Percentiles rank a stretch among this genome's conserved stretches.
These are phyloP conservation scores for Synergus gifuensis DNA, from an alignment of 2,888 invertebrate species.

Conservation along the genomic window DNA sequence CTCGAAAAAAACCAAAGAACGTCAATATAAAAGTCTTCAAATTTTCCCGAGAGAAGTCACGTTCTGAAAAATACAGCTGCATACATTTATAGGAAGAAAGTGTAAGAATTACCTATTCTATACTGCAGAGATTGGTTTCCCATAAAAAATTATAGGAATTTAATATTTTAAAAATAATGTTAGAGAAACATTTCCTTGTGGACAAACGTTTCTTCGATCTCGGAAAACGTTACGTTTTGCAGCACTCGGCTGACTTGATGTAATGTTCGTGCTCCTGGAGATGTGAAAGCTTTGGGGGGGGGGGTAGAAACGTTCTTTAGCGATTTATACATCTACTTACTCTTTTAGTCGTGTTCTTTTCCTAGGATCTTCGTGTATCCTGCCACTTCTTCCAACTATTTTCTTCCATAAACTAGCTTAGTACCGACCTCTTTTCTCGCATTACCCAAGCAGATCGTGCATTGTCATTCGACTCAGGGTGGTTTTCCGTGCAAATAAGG, in stretches of 20 bases:
- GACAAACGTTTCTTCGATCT: neutral
- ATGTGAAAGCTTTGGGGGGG: slow-evolving; percentile 6
- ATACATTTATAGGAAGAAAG: too few relatives aligned
- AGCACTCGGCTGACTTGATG: neutral
- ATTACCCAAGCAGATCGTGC: slow-evolving; percentile 30
- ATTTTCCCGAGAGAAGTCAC: neutral
- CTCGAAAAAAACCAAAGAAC: neutral
- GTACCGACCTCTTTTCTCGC: slow-evolving; percentile 21
- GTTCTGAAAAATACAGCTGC: too few relatives aligned
- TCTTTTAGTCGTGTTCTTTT: slow-evolving; percentile 19
- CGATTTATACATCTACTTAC: slow-evolving; percentile 36
- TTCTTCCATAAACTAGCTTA: slow-evolving; percentile 29
- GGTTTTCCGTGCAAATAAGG: slow-evolving; percentile 27
- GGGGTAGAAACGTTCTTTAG: slow-evolving; percentile 4
- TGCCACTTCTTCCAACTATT: neutral
- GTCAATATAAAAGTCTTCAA: neutral
- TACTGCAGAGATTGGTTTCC: neutral
- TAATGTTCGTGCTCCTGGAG: neutral
- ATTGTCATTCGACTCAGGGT: slow-evolving; percentile 34
- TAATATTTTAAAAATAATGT: neutral
- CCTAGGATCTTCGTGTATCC: slow-evolving; percentile 7
- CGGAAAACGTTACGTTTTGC: slow-evolving; percentile 9
- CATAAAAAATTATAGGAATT: neutral
- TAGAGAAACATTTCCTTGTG: neutral
- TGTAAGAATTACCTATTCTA: neutral